phyloP scores from a whole-genome alignment of 2,888 invertebrate species.

The Bugulina stolonifera region DNA sequence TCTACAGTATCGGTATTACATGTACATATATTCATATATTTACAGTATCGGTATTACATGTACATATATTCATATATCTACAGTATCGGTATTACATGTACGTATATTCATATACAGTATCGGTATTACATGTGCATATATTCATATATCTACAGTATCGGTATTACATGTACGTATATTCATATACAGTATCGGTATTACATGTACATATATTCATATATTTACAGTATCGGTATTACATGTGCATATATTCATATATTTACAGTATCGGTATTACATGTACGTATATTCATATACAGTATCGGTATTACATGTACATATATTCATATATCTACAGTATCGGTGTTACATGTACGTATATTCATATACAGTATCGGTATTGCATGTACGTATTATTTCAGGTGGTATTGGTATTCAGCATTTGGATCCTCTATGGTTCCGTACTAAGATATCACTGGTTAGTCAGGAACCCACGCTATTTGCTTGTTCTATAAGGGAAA shows the following conservation, averaged over 20 bases:
- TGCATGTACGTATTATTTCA: conserved; percentile 29
- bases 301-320: background rate
- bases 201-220: background rate
- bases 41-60: background rate
- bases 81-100: background rate
- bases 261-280: background rate
- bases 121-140: too few species aligned
- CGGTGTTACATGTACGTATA: background rate
- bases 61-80: background rate
- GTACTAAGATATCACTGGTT: conserved; percentile 44
- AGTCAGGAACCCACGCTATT: conserved; percentile 49
- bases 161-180: background rate
- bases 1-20: background rate
- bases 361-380: background rate
- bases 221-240: too few species aligned
- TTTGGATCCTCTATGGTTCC: conserved; percentile 44
- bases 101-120: too few species aligned
- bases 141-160: background rate
- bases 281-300: background rate
- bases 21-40: background rate
- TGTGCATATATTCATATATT: conserved; percentile 31
- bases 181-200: background rate
- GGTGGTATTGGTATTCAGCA: conserved; percentile 39
- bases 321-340: background rate
- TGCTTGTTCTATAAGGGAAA: conserved; percentile 48